Evolutionary conservation across 2,888 invertebrate genomes (phyloP).

Genomic region (Polyploca ridens): DNA sequence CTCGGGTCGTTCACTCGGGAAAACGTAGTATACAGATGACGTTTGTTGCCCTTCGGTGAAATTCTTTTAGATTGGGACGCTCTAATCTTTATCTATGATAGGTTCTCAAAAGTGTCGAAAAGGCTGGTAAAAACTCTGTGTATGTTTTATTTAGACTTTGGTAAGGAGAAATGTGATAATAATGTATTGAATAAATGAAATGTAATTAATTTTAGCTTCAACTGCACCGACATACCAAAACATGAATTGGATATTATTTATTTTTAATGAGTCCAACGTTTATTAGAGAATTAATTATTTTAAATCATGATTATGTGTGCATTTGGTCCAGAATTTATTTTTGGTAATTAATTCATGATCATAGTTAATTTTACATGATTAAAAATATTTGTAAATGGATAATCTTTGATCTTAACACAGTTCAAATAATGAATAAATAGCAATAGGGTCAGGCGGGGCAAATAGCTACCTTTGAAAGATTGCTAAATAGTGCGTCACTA

Average conservation of each 20-base stretch:
- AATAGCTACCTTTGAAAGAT: not conserved
- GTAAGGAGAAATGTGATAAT: not conserved
- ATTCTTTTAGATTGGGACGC: not conserved
- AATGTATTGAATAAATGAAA: no score
- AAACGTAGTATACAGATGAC: slow-evolving; percentile 36
- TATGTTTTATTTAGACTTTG: not conserved
- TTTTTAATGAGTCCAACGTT: no score
- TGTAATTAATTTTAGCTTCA: no score
- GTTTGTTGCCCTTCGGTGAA: slow-evolving; percentile 31
- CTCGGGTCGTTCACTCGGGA: slow-evolving; percentile 77
- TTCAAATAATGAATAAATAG: not conserved
- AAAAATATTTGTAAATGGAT: not conserved
- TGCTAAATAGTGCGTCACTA: not conserved
- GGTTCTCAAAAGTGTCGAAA: not conserved
- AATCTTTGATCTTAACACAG: not conserved
- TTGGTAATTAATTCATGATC: no score
- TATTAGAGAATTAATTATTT: no score
- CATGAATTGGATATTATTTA: no score
- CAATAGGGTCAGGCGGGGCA: not conserved
- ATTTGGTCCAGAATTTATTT: no score
- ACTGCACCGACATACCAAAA: no score
- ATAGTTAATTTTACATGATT: not conserved
- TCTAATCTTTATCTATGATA: not conserved
- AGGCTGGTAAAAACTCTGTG: not conserved
- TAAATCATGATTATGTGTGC: no score